Evolutionary conservation across 2,797 vertebrate species (phyloP).

Genomic region (Sebastes minor): DNA sequence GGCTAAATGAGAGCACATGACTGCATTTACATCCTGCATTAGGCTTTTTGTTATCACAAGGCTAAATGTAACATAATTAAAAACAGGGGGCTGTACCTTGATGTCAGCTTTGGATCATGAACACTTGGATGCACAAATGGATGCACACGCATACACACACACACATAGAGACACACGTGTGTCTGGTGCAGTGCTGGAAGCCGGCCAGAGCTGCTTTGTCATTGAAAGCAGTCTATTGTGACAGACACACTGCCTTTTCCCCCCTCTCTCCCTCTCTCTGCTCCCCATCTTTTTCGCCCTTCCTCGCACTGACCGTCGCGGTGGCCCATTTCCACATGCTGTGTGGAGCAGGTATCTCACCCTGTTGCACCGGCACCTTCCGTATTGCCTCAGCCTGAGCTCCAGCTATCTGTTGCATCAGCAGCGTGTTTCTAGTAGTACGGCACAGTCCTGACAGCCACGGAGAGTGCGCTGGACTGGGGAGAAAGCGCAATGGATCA

Average conservation of each 20-base stretch:
- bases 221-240: constrained; percentile 74
- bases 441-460: constrained; percentile 16
- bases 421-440: constrained; percentile 55
- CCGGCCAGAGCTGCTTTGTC: constrained; percentile 67
- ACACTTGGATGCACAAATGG: constrained; percentile 28
- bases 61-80: constrained; percentile 45
- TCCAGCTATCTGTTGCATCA: constrained; percentile 72
- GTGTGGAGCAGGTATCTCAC: constrained; percentile 5
- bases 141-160: constrained; percentile 26
- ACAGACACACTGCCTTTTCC: constrained; percentile 41
- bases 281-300: constrained; percentile 23
- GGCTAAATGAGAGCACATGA: constrained; percentile 63
- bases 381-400: constrained; percentile 69
- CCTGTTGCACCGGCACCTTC: constrained; percentile 56
- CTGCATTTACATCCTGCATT: constrained; percentile 43
- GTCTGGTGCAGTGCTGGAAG: constrained; percentile 72
- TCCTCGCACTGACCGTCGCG: constrained; percentile 14
- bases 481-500: constrained; percentile 9
- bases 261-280: background rate
- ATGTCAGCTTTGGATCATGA: constrained; percentile 37
- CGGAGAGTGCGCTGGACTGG: constrained; percentile 1
- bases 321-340: constrained; percentile 19
- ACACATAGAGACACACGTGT: constrained; percentile 43
- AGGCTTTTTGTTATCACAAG: constrained; percentile 39
- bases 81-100: constrained; percentile 41